Percentiles rank a stretch among this genome's conserved stretches.
Conservation (phyloP, 92 coral and sea anemone species). For the Palythoa grandis region DNA sequence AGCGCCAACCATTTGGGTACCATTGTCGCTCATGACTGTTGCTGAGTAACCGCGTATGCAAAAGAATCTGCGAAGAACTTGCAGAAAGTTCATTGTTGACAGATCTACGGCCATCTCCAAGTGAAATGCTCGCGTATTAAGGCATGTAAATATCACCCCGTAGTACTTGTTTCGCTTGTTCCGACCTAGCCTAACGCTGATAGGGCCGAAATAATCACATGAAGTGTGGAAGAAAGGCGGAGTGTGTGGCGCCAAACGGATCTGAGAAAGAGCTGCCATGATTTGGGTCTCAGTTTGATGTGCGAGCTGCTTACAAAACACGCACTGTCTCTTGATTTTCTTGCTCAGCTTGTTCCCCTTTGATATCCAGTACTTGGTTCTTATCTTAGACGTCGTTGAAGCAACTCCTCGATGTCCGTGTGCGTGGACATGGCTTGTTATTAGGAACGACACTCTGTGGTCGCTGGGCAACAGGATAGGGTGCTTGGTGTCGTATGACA, state of each 20-base stretch:
- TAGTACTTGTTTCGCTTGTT: constrained; percentile 37
- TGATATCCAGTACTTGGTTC: constrained; percentile 59
- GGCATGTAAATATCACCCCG: constrained; percentile 38
- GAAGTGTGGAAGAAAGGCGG: constrained; percentile 32
- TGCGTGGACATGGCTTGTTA: constrained; percentile 23
- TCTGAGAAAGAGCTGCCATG: constrained; percentile 56
- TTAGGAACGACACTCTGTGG: constrained; percentile 34
- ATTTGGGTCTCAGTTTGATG: constrained; percentile 53
- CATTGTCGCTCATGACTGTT: constrained; percentile 55
- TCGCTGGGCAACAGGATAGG: constrained; percentile 14
- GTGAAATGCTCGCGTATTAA: constrained; percentile 61
- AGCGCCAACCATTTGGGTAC: constrained; percentile 70
- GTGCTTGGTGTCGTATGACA: constrained; percentile 42
- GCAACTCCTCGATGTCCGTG: constrained; percentile 61
- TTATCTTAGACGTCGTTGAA: constrained; percentile 50
- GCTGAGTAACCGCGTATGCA: constrained; percentile 62
- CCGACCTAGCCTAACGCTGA: constrained; percentile 3
- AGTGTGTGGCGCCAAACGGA: constrained; percentile 26
- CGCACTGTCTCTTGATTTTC: constrained; percentile 49
- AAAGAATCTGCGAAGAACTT: constrained; percentile 66
- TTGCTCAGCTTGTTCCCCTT: constrained; percentile 53
- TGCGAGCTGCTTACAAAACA: constrained; percentile 42
- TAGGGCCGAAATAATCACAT: constrained; percentile 35
- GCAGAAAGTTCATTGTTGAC: constrained; percentile 65
- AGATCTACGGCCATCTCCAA: constrained; percentile 64